Conservation (phyloP, 2,113 vertebrate genomes). For the Malurus melanocephalus region DNA sequence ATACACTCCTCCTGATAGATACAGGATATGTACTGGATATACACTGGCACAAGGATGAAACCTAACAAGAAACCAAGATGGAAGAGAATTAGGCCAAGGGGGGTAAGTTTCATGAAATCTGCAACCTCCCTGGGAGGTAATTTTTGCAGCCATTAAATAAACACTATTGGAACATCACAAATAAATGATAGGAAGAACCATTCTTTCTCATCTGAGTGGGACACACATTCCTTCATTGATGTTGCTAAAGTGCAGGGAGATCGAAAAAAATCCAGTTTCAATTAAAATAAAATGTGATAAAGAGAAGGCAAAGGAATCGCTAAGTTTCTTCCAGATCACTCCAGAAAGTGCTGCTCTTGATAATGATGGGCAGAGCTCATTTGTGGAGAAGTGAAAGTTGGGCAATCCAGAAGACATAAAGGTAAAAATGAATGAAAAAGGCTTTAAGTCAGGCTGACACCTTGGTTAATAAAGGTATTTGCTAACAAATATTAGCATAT, state of each 20-base stretch:
- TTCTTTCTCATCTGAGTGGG: background rate
- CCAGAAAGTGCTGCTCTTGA: background rate
- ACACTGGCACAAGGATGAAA: background rate
- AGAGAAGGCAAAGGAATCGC: background rate
- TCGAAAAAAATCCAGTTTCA: background rate
- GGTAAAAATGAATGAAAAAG: background rate
- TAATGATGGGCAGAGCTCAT: background rate
- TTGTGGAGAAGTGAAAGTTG: background rate
- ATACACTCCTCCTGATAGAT: background rate
- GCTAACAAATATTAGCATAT: background rate
- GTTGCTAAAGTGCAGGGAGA: background rate
- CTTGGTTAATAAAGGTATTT: background rate
- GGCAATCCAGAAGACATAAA: background rate
- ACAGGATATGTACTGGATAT: background rate
- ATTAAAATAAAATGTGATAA: background rate
- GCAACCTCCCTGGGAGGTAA: background rate
- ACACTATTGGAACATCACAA: constrained; percentile 6
- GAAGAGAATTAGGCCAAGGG: background rate
- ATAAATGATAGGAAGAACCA: background rate
- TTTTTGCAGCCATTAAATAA: background rate
- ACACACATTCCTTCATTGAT: background rate
- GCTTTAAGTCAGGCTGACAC: background rate
- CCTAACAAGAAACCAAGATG: background rate
- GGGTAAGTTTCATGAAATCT: background rate
- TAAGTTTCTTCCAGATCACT: background rate